Conservation (phyloP, 2,113 vertebrate genomes). For the Sceloporus undulatus region DNA sequence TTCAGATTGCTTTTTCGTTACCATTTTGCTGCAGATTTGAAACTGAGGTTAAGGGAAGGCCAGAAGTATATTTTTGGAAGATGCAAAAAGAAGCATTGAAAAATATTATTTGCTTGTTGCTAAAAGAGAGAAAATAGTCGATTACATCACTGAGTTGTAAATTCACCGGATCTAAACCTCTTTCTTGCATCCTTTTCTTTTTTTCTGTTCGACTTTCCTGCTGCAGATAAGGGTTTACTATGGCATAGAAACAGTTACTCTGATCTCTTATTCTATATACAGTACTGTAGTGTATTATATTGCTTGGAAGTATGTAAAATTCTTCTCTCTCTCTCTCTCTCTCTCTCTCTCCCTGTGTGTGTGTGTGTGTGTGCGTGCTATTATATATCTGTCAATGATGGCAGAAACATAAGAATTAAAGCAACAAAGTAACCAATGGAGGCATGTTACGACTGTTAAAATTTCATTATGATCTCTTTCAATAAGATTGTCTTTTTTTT, state of each 20-base stretch:
- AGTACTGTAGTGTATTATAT: neutral
- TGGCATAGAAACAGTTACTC: neutral
- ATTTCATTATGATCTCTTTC: neutral
- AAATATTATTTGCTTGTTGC: neutral
- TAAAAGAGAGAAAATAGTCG: slow-evolving; percentile 18
- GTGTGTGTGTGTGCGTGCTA: too few species aligned
- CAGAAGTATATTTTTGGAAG: neutral
- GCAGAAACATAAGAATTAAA: neutral
- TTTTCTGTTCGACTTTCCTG: neutral
- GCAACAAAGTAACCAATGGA: neutral
- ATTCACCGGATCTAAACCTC: slow-evolving; percentile 9
- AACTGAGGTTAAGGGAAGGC: slow-evolving; percentile 4
- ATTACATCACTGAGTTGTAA: slow-evolving; percentile 38
- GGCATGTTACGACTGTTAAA: neutral
- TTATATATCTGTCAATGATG: neutral
- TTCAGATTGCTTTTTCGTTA: slow-evolving; percentile 8
- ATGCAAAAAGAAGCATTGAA: neutral
- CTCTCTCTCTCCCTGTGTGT: too few species aligned
- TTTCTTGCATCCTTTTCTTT: too few species aligned
- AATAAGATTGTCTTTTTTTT: neutral
- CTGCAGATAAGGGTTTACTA: rapidly evolving
- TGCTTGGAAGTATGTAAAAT: neutral
- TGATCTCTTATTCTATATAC: slow-evolving; percentile 5
- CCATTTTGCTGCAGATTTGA: slow-evolving; percentile 17
- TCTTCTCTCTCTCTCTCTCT: neutral